These are phyloP conservation scores for Epizoanthus stellaris DNA, from an alignment of 92 coral and sea anemone genomes.

Conservation along the genomic window DNA sequence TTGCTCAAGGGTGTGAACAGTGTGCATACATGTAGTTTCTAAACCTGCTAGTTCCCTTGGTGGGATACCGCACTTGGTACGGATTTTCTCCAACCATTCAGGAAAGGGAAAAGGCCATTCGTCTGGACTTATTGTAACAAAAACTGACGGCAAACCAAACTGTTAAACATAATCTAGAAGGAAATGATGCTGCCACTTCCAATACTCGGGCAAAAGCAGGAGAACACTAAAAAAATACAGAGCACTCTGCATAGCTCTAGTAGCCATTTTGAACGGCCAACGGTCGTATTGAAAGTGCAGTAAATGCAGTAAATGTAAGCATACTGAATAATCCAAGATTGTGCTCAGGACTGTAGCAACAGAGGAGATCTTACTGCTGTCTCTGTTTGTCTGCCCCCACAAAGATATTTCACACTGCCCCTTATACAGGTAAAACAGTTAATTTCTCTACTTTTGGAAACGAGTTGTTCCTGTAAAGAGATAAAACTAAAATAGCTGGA, in stretches of 20 bases:
- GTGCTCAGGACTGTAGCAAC: too few species aligned
- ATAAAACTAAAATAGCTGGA: too few species aligned
- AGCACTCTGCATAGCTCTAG: constrained; percentile 28
- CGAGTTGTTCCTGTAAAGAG: too few species aligned
- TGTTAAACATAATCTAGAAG: constrained; percentile 12
- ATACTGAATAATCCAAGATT: too few species aligned
- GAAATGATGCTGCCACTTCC: constrained; percentile 34
- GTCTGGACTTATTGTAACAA: constrained; percentile 2
- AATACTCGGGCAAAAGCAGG: constrained; percentile 3
- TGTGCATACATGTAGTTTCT: background rate
- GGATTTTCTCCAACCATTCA: background rate
- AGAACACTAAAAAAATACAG: background rate
- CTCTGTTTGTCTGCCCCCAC: too few species aligned
- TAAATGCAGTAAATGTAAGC: background rate
- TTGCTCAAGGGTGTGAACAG: background rate
- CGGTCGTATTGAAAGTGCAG: constrained; percentile 23
- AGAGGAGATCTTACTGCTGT: too few species aligned
- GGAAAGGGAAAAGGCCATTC: constrained; percentile 32
- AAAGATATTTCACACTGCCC: too few species aligned
- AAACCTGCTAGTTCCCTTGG: too few species aligned
- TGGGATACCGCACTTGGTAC: too few species aligned
- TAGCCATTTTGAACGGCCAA: constrained; percentile 5
- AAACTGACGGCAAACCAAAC: constrained; percentile 12
- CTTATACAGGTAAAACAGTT: too few species aligned
- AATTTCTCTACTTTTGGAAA: too few species aligned